Conservation (phyloP, 1,140 invertebrate genomes). For the Limonius californicus region DNA sequence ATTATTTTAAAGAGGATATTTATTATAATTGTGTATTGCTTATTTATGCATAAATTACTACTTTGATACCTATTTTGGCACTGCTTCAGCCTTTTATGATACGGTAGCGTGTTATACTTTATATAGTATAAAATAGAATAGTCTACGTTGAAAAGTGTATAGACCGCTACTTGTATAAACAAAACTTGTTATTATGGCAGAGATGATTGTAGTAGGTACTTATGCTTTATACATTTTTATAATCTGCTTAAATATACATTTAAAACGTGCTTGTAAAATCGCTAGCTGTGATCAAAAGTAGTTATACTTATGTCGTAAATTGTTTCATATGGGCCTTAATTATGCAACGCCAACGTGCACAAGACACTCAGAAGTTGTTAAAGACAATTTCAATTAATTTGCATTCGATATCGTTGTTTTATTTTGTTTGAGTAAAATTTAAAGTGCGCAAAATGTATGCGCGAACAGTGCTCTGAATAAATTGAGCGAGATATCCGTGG, state of each 20-base stretch:
- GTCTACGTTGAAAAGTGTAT: too few species aligned
- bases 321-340: constrained; percentile 3
- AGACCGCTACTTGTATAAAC: too few species aligned
- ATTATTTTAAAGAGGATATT: too few species aligned
- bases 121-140: too few species aligned
- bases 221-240: too few species aligned
- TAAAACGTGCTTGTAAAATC: not conserved
- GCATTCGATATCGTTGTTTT: constrained; percentile 18
- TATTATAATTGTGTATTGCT: too few species aligned
- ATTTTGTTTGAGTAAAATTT: constrained; percentile 18
- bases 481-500: constrained; percentile 18
- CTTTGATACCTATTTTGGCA: too few species aligned
- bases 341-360: constrained; percentile 7
- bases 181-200: too few species aligned
- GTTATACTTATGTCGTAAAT: not conserved
- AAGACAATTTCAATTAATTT: constrained; percentile 20
- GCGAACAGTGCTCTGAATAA: constrained; percentile 14
- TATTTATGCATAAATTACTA: too few species aligned
- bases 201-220: too few species aligned
- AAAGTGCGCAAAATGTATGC: constrained; percentile 17
- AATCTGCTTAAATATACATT: not conserved
- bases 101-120: too few species aligned
- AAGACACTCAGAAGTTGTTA: constrained; percentile 15
- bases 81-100: too few species aligned
- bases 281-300: not conserved